Evolutionary conservation across 2,113 vertebrate species (phyloP).

Genomic region (Ibidorhyncha struthersii): DNA sequence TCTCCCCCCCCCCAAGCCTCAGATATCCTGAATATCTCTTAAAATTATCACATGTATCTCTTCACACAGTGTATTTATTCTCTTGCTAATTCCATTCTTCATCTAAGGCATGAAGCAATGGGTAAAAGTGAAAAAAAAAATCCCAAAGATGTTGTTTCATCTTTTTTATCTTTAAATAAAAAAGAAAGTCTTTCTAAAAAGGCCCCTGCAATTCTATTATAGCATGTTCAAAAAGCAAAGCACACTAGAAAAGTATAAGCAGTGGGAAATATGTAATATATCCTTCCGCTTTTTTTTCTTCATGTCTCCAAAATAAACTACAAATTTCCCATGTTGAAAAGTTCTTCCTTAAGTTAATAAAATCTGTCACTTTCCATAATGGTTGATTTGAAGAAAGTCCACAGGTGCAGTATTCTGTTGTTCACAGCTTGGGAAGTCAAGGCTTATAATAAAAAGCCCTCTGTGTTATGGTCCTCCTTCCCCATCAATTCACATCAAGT

Average conservation of each 20-base stretch:
- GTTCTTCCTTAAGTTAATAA: constrained; percentile 81
- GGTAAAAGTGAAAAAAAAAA: not conserved
- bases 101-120: not conserved
- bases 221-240: constrained; percentile 25
- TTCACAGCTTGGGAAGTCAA: constrained; percentile 64
- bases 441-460: constrained; percentile 77
- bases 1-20: not conserved
- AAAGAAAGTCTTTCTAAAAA: not conserved
- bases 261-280: constrained; percentile 59
- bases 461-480: constrained; percentile 66
- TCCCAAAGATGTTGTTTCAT: not conserved
- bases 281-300: constrained; percentile 17
- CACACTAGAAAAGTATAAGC: not conserved
- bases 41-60: not conserved
- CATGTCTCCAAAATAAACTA: constrained; percentile 67
- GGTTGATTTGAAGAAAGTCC: constrained; percentile 71
- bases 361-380: constrained; percentile 81
- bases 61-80: not conserved
- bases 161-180: not conserved
- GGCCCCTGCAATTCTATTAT: constrained; percentile 10
- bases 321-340: constrained; percentile 72
- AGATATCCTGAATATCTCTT: not conserved
- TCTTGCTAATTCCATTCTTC: not conserved
- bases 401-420: constrained; percentile 76
- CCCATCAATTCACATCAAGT: constrained; percentile 79